Evolutionary conservation across 2,888 invertebrate genomes (phyloP), one percentile per base, ranked within the genome.

Genomic region (Nemapogon koenigi): DNA sequence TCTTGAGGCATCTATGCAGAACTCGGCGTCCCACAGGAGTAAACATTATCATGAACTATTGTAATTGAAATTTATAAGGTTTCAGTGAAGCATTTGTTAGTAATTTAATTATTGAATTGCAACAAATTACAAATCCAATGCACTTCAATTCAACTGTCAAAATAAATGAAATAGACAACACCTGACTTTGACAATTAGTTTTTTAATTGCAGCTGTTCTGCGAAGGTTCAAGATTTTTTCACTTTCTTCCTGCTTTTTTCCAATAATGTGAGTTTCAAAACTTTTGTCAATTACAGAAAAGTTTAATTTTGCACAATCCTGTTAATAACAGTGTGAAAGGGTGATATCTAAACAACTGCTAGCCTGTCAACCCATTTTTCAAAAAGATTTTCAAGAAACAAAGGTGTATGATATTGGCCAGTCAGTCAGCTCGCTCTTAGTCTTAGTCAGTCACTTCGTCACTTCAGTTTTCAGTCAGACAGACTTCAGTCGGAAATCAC

Each of bases 1-100:
- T 61, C 48, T 71, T 75, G 52, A 71, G 63, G 51, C 68, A 69
- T 60, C 72, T 76, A 61, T 70, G 62, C 61, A 75, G 62, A 52
- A 67, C 62, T 40, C 69, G 59, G 32, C 67, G 59, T 38, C 56
- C 53, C 42, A 14, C 16, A 7, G 71, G 48, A 28, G 65, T 59
- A 47, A 75, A 70, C 78, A 78, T 76, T 53, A 58, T 64, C n/a
- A n/a, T n/a, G n/a, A n/a, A n/a, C n/a, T n/a, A n/a, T n/a, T n/a
- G n/a, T 40, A 16, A 27, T 27, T 14, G 7, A 13, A 13, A 27
- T 4, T 27, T 27, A 27, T 14, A 27, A 11, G 11, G 11, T 22
- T 17, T 16, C 14, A 14, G 29, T 35, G 11, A 16, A 2, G 16
- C 17, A 16, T 30, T 31, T 16, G 15, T 16, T 15, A 16, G n/a